phyloP scores from a whole-genome alignment of 1,140 invertebrate genomes.

The Hycleus phaleratus region DNA sequence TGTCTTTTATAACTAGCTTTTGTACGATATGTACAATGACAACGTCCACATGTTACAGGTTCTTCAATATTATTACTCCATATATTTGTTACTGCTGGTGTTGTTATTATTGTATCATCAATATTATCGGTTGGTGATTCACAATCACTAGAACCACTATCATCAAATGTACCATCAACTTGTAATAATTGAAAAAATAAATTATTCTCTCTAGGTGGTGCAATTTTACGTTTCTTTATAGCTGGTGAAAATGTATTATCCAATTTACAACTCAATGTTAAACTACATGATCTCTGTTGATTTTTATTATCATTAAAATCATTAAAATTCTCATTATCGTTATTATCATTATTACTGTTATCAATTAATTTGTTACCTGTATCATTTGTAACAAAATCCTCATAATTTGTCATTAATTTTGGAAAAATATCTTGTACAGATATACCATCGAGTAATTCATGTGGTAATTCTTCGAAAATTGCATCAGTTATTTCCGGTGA shows the following conservation, averaged over 20 bases:
- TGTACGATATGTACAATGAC: slow-evolving; percentile 83
- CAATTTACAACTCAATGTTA: slow-evolving; percentile 60
- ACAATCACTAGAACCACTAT: slow-evolving; percentile 45
- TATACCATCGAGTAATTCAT: slow-evolving; percentile 71
- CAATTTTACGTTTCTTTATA: slow-evolving; percentile 59
- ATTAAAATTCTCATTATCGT: slow-evolving; percentile 50
- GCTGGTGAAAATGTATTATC: slow-evolving; percentile 51
- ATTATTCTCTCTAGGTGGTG: slow-evolving; percentile 14
- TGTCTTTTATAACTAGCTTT: slow-evolving; percentile 79
- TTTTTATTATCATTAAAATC: slow-evolving; percentile 55
- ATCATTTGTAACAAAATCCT: slow-evolving; percentile 33
- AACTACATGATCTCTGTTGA: slow-evolving; percentile 57
- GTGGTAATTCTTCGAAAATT: slow-evolving; percentile 73
- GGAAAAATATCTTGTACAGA: slow-evolving; percentile 73
- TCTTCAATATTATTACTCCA: slow-evolving; percentile 47
- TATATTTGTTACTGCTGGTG: slow-evolving; percentile 7
- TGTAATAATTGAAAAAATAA: slow-evolving; percentile 47
- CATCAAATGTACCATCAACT: slow-evolving; percentile 67
- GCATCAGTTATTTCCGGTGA: slow-evolving; percentile 76
- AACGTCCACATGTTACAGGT: slow-evolving; percentile 78
- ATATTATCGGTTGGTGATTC: slow-evolving; percentile 24
- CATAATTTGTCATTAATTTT: slow-evolving; percentile 48
- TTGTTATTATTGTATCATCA: background rate
- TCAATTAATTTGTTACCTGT: slow-evolving; percentile 20
- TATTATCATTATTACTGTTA: slow-evolving; percentile 26